These are phyloP conservation scores for Argyrosomus japonicus DNA, from an alignment of 2,113 vertebrate species.

Conservation along the genomic window DNA sequence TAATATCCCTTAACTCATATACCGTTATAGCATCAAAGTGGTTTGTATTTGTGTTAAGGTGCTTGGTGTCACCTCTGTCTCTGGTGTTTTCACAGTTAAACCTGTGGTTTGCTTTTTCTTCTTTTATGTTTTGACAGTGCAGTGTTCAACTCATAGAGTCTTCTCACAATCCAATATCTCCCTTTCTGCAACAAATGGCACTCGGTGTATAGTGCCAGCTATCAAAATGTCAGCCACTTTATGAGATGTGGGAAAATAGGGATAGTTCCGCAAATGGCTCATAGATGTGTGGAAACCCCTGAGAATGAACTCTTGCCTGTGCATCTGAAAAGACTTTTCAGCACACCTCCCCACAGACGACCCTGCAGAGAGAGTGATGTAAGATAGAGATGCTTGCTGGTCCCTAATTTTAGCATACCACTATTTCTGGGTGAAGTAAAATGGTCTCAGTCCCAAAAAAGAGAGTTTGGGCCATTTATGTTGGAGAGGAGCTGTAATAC, in stretches of 20 bases:
- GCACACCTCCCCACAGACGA: conserved; percentile 38
- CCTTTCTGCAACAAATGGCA: conserved; percentile 63
- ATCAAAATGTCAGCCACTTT: conserved; percentile 76
- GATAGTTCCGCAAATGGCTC: conserved; percentile 65
- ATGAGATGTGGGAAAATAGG: conserved; percentile 69
- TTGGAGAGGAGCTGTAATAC: neutral
- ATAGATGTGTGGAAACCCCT: conserved; percentile 50
- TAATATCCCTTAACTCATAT: conserved; percentile 57
- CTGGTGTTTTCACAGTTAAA: conserved; percentile 57
- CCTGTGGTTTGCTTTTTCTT: conserved; percentile 50
- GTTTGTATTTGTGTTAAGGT: conserved; percentile 56
- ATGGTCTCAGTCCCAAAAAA: neutral
- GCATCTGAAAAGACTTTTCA: conserved; percentile 56
- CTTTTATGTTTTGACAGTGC: conserved; percentile 53
- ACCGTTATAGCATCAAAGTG: conserved; percentile 57
- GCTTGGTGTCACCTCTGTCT: conserved; percentile 49
- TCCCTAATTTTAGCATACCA: neutral
- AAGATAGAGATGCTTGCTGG: conserved; percentile 13
- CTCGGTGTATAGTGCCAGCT: conserved; percentile 56
- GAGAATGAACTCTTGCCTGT: conserved; percentile 57
- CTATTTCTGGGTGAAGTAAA: conserved; percentile 30
- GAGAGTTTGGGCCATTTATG: neutral
- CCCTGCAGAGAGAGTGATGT: conserved; percentile 36
- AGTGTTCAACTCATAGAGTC: conserved; percentile 42
- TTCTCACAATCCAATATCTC: conserved; percentile 56